Evolutionary conservation across 2,888 invertebrate species (phyloP).

Genomic region (Leptopterna dolabrata): DNA sequence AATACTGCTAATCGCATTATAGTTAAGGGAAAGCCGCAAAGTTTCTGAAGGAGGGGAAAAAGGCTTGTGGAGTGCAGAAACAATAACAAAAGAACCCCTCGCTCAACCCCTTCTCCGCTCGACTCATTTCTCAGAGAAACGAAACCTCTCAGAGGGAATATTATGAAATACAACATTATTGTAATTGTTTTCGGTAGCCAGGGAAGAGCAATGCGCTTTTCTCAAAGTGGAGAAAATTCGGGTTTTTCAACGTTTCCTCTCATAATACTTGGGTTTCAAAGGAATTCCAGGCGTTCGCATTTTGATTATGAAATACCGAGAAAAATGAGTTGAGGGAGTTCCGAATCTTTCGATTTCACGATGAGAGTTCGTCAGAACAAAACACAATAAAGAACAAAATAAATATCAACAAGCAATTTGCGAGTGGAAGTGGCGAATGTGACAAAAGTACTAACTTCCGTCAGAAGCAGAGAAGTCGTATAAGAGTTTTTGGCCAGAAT

Average conservation of each 20-base stretch:
- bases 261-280: not conserved
- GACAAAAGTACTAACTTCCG: no score
- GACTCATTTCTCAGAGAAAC: not conserved
- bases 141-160: not conserved
- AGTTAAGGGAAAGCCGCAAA: not conserved
- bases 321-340: not conserved
- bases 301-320: not conserved
- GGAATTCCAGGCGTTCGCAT: not conserved
- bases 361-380: not conserved
- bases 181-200: not conserved
- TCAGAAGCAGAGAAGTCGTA: no score
- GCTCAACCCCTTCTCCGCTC: not conserved
- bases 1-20: not conserved
- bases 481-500: no score
- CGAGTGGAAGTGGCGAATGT: no score
- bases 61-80: not conserved
- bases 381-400: no score
- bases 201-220: not conserved
- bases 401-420: no score
- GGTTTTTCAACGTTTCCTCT: not conserved
- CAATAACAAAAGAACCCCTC: not conserved
- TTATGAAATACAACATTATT: slow-evolving; percentile 7
- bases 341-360: not conserved
- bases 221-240: not conserved
- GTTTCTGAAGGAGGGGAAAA: not conserved